Evolutionary conservation across 2,888 invertebrate genomes (phyloP).

Genomic region (Osmoderma eremita): DNA sequence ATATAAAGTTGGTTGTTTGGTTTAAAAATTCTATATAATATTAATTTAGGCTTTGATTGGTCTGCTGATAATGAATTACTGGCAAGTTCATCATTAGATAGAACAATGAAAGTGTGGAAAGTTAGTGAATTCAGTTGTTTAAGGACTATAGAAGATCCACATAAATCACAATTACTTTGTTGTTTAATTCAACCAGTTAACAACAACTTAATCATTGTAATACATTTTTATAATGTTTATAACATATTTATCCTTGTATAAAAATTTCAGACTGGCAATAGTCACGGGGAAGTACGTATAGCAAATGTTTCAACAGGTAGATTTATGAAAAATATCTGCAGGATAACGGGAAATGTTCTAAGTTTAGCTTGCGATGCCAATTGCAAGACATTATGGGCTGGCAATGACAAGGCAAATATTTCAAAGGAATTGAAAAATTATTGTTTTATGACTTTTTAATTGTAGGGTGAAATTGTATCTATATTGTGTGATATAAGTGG

Average conservation of each 20-base stretch:
- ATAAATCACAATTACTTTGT: conserved; percentile 71
- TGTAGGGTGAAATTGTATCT: conserved; percentile 60
- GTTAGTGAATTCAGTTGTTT: conserved; percentile 69
- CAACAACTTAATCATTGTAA: conserved; percentile 87
- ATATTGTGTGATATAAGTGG: conserved; percentile 59
- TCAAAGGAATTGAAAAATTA: neutral
- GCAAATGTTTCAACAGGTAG: conserved; percentile 88
- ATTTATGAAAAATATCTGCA: conserved; percentile 73
- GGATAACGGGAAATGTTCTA: conserved; percentile 71
- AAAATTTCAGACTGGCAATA: conserved; percentile 73
- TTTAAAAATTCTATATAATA: neutral
- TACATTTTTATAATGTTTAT: neutral
- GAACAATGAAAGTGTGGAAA: conserved; percentile 77
- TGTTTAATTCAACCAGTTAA: conserved; percentile 86
- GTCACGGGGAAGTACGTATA: conserved; percentile 78
- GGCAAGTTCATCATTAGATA: conserved; percentile 80
- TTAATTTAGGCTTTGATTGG: conserved; percentile 78
- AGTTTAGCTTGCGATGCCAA: conserved; percentile 81
- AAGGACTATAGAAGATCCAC: conserved; percentile 72
- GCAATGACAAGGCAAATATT: conserved; percentile 74
- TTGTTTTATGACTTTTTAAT: conserved; percentile 6
- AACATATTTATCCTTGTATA: neutral
- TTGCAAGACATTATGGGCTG: conserved; percentile 84
- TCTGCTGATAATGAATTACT: conserved; percentile 86
- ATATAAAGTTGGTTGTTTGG: neutral